Conservation (phyloP, 2,113 vertebrate genomes). For the Acrocephalus kingi region DNA sequence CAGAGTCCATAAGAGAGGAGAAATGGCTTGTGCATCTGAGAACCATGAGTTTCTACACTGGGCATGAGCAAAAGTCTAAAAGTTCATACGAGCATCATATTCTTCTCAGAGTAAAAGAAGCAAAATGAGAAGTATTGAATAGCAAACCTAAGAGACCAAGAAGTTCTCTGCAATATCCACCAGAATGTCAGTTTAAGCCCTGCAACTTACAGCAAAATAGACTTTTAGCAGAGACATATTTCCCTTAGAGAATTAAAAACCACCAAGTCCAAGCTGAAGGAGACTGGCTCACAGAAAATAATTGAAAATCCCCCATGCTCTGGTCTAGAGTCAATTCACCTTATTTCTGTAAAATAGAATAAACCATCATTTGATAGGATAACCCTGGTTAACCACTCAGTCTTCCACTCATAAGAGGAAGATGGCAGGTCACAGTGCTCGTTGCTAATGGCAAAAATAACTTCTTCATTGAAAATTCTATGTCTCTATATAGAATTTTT, state of each 20-base stretch:
- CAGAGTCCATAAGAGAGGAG: not conserved
- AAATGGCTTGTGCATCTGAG: not conserved
- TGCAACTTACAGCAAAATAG: not conserved
- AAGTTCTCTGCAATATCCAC: not conserved
- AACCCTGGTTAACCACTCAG: not conserved
- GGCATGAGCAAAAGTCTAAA: not conserved
- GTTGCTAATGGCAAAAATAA: not conserved
- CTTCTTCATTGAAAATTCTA: not conserved
- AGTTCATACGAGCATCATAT: not conserved
- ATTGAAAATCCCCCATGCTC: not conserved
- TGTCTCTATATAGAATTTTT: not conserved
- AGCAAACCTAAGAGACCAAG: not conserved
- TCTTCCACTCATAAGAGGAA: not conserved
- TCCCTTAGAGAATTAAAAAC: not conserved
- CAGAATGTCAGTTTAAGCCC: not conserved
- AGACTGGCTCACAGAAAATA: not conserved
- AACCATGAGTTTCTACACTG: not conserved
- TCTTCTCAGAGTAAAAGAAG: not conserved
- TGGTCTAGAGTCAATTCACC: not conserved
- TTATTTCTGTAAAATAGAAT: not conserved
- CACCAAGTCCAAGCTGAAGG: not conserved
- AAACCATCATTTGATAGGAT: not conserved
- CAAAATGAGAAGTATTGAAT: not conserved
- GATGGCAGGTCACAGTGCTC: not conserved
- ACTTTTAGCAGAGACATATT: not conserved